phyloP scores from a whole-genome alignment of 2,888 invertebrate genomes.

The Tetropium fuscum region DNA sequence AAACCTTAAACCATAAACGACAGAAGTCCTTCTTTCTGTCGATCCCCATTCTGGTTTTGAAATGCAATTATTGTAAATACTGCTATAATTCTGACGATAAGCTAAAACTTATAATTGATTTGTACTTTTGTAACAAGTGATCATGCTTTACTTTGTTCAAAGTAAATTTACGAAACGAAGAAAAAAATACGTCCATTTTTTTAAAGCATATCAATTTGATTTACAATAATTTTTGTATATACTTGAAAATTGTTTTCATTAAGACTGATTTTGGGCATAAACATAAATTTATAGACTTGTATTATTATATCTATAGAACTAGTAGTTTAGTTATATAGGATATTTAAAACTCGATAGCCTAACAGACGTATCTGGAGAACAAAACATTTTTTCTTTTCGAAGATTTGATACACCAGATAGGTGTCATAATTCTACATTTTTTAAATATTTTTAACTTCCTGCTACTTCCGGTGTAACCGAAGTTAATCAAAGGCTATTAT shows the following conservation, averaged over 20 bases:
- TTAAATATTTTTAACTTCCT: no score
- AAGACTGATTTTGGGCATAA: constrained; percentile 44
- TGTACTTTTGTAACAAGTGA: constrained; percentile 2
- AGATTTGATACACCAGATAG: no score
- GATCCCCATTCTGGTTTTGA: no score
- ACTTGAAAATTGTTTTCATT: constrained; percentile 29
- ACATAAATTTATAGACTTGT: constrained; percentile 17
- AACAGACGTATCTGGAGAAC: no score
- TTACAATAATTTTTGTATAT: constrained; percentile 23
- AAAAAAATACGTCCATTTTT: constrained; percentile 41
- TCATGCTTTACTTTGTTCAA: constrained; percentile 9
- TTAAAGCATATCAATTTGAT: constrained; percentile 39
- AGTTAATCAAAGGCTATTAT: no score
- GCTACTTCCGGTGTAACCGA: no score
- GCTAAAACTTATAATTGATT: constrained; percentile 10
- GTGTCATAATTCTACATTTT: no score
- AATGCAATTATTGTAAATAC: background rate
- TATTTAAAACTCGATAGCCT: no score
- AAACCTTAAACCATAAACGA: no score
- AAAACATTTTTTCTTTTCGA: no score
- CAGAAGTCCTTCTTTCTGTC: no score
- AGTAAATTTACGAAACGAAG: constrained; percentile 8
- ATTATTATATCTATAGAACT: constrained; percentile 21
- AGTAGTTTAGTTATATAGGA: constrained; percentile 17
- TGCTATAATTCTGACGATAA: constrained; percentile 7